Conservation (phyloP, 2,888 invertebrate species). For the Blastobasis lacticolella region DNA sequence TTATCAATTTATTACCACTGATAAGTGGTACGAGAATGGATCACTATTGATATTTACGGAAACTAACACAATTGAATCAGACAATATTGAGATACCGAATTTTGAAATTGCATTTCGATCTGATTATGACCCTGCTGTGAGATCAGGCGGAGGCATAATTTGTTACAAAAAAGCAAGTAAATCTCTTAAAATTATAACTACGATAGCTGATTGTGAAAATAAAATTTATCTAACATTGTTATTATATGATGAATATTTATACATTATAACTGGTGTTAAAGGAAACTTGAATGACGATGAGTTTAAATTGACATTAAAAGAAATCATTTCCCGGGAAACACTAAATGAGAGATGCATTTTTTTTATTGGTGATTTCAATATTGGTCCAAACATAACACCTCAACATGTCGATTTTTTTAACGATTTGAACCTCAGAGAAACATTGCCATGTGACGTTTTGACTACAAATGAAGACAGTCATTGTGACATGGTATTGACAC, state of each 20-base stretch:
- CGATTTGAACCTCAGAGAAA: neutral
- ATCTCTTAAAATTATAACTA: neutral
- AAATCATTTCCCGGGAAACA: neutral
- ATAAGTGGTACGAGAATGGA: constrained; percentile 8
- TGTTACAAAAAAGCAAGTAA: constrained; percentile 1
- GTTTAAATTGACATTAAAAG: neutral
- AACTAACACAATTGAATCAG: constrained; percentile 6
- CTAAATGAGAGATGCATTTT: neutral
- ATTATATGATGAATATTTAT: constrained; percentile 4
- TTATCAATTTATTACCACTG: constrained; percentile 7
- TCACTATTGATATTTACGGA: constrained; percentile 7
- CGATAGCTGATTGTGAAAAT: neutral
- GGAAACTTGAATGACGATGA: constrained; percentile 1
- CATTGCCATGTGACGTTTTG: neutral
- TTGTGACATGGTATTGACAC: constrained; percentile 2
- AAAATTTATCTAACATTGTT: constrained; percentile 4
- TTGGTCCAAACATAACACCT: neutral
- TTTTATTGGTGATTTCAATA: neutral
- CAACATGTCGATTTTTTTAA: neutral
- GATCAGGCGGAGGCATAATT: neutral
- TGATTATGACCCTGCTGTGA: neutral
- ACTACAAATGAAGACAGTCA: neutral
- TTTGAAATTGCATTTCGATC: constrained; percentile 5
- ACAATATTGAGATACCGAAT: constrained; percentile 5
- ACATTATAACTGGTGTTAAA: constrained; percentile 4